Evolutionary conservation across 2,797 vertebrate species (phyloP).

Genomic region (Acipenser oxyrinchus): DNA sequence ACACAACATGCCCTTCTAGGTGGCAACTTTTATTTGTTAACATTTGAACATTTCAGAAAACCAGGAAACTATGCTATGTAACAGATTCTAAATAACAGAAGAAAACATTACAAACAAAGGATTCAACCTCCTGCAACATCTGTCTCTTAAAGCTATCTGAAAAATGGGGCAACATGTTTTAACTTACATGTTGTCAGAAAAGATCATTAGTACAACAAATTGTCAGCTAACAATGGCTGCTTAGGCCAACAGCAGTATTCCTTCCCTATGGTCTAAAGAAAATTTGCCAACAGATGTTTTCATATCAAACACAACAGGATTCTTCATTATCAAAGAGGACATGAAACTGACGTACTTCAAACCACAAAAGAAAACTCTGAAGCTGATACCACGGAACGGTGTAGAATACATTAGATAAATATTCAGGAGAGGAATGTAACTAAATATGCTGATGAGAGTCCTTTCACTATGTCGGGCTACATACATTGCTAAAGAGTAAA

Average conservation of each 20-base stretch:
- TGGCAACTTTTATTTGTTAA: no score
- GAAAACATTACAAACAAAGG: no score
- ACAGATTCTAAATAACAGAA: no score
- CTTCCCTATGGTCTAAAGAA: constrained; percentile 28
- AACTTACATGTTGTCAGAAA: no score
- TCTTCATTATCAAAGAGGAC: constrained; percentile 50
- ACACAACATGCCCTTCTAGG: no score
- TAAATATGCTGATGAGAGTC: constrained; percentile 24
- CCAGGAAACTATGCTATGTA: no score
- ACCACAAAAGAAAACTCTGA: constrained; percentile 43
- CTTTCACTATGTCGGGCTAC: not conserved
- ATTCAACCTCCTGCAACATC: no score
- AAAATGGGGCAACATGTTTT: no score
- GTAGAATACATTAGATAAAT: constrained; percentile 48
- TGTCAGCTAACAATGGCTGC: not conserved
- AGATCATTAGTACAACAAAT: no score
- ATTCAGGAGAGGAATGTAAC: constrained; percentile 36
- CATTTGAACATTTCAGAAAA: no score
- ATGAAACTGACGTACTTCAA: constrained; percentile 41
- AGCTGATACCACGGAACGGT: constrained; percentile 46
- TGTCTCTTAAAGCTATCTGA: no score
- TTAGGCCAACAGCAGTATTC: constrained; percentile 31
- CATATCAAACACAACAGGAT: constrained; percentile 46
- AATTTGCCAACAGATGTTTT: constrained; percentile 46
- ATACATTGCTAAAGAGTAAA: no score